A percentile compares a stretch with the other conserved stretches of the same genome.
Evolutionary conservation across 2,888 invertebrate genomes (phyloP).

Genomic region (Lithophane ornitopus): DNA sequence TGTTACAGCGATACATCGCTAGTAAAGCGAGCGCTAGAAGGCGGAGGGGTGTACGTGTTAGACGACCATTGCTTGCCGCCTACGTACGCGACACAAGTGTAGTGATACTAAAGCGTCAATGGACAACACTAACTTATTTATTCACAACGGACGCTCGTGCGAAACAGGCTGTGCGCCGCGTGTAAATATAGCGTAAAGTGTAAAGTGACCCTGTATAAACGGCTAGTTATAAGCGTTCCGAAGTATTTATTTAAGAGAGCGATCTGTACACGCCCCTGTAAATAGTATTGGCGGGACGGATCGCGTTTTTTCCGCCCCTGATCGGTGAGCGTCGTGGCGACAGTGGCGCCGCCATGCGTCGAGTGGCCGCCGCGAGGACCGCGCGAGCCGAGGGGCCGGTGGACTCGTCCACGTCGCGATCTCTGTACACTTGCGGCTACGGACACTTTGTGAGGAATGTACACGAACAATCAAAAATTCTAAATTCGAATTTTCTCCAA

Average conservation of each 20-base stretch:
- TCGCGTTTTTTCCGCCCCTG: slow-evolving; percentile 81
- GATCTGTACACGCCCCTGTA: slow-evolving; percentile 86
- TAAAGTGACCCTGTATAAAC: slow-evolving; percentile 90
- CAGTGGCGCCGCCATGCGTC: slow-evolving; percentile 22
- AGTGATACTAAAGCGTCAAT: slow-evolving; percentile 84
- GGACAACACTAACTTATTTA: slow-evolving; percentile 82
- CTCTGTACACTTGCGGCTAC: slow-evolving; percentile 75
- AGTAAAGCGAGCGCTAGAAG: slow-evolving; percentile 93
- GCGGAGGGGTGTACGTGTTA: slow-evolving; percentile 93
- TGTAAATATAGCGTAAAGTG: slow-evolving; percentile 89
- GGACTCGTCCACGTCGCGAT: slow-evolving; percentile 87
- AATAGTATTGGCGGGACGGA: slow-evolving; percentile 85
- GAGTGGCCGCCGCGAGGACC: slow-evolving; percentile 70
- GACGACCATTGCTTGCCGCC: slow-evolving; percentile 94
- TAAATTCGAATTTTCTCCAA: slow-evolving; percentile 24
- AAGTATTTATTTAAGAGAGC: slow-evolving; percentile 88
- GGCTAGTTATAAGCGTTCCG: slow-evolving; percentile 88
- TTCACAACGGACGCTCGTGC: slow-evolving; percentile 86
- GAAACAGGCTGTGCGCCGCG: slow-evolving; percentile 89
- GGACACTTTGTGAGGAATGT: slow-evolving; percentile 45
- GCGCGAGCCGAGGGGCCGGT: slow-evolving; percentile 82
- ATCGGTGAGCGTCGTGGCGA: slow-evolving; percentile 80
- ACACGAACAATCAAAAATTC: slow-evolving; percentile 30
- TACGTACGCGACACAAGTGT: slow-evolving; percentile 95
- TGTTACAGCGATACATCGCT: slow-evolving; percentile 92